Conservation (phyloP, 1,140 invertebrate genomes). For the Plutomurus gul region DNA sequence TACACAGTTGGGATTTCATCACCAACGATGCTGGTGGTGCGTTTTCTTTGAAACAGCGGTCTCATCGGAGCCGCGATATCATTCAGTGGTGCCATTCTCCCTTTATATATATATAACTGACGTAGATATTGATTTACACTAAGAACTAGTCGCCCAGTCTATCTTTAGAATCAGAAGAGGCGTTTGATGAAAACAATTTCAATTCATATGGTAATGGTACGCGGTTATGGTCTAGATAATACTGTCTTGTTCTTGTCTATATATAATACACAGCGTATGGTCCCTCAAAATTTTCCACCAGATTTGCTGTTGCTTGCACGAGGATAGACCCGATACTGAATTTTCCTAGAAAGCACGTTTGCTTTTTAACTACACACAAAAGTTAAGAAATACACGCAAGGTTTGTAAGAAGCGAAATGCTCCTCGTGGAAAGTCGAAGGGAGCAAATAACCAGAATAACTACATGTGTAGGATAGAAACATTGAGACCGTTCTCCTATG, state of each 20-base stretch:
- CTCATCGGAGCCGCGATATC: not conserved
- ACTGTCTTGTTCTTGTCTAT: not conserved
- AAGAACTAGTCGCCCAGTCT: no score
- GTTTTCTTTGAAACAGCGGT: not conserved
- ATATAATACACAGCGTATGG: not conserved
- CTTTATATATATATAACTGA: not conserved
- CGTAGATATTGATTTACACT: no score
- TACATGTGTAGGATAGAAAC: no score
- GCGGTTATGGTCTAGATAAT: not conserved
- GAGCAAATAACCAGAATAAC: no score
- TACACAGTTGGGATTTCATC: conserved; percentile 70
- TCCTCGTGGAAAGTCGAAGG: no score
- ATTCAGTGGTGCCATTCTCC: not conserved
- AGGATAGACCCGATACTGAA: conserved; percentile 11
- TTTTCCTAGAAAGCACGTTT: conserved; percentile 7
- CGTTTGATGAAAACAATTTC: not conserved
- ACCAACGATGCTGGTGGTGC: conserved; percentile 32
- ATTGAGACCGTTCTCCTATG: no score
- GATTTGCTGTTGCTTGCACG: not conserved
- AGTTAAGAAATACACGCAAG: no score
- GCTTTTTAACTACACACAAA: no score
- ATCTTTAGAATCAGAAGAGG: not conserved
- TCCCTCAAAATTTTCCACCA: no score
- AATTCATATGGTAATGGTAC: not conserved
- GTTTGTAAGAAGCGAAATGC: no score